Conservation (phyloP, 53 echinoderm and acorn worm genomes). For the Paracentrotus lividus region DNA sequence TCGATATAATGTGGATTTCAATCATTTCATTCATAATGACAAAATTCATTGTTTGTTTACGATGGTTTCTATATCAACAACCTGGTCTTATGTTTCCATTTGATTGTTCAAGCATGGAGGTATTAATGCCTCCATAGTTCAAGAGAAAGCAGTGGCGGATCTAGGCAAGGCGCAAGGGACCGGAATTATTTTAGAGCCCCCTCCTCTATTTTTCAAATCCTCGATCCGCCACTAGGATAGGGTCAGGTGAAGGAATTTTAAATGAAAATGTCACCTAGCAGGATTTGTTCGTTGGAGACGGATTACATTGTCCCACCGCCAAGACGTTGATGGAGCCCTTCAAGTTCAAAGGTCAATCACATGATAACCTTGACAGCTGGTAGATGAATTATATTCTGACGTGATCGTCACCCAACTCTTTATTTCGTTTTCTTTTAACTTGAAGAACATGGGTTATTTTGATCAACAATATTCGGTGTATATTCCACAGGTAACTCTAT, state of each 20-base stretch:
- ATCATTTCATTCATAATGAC: background rate
- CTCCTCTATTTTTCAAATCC: too few relatives aligned
- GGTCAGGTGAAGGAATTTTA: background rate
- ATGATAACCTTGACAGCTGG: conserved; percentile 32
- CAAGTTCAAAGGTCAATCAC: conserved; percentile 11
- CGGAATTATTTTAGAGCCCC: too few relatives aligned
- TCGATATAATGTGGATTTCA: background rate
- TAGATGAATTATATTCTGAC: background rate
- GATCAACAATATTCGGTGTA: background rate
- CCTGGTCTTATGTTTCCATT: background rate
- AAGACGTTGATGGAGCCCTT: background rate
- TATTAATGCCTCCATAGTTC: background rate
- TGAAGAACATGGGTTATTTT: background rate
- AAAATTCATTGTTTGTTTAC: background rate
- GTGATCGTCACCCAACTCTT: background rate
- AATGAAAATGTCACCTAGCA: background rate
- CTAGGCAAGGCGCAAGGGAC: too few relatives aligned
- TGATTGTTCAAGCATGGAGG: too few relatives aligned
- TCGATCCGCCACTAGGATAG: too few relatives aligned
- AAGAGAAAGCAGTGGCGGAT: background rate
- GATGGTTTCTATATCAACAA: background rate
- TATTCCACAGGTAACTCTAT: background rate
- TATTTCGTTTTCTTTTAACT: background rate
- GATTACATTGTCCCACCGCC: background rate
- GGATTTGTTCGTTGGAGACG: background rate